Evolutionary conservation across 2,113 vertebrate species (phyloP).

Genomic region (Aythya baeri): DNA sequence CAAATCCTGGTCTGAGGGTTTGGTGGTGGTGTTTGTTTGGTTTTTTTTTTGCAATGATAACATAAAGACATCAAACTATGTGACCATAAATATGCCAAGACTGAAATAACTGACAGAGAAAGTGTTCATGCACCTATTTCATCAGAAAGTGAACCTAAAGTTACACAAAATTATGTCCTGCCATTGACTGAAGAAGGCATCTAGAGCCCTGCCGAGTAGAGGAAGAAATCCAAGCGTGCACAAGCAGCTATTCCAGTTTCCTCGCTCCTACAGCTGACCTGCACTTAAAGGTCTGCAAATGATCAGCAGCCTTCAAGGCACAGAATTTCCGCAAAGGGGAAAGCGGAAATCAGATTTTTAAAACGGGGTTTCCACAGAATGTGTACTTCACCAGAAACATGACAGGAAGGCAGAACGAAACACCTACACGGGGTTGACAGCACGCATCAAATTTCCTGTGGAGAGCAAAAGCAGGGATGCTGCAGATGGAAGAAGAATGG

Average conservation of each 20-base stretch:
- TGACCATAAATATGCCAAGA: neutral
- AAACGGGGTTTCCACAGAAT: neutral
- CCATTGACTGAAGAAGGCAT: neutral
- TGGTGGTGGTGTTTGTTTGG: too few relatives aligned
- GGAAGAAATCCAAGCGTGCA: neutral
- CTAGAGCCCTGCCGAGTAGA: neutral
- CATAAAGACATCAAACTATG: neutral
- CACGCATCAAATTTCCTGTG: neutral
- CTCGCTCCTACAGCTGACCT: neutral
- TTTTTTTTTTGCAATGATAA: neutral
- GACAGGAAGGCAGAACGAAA: neutral
- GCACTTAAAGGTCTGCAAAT: neutral
- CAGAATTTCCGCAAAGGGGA: neutral
- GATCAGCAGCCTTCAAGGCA: neutral
- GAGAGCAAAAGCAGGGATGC: neutral
- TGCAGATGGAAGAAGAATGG: neutral
- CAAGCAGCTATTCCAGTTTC: neutral
- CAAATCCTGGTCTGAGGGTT: neutral
- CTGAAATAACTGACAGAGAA: neutral
- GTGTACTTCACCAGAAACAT: neutral
- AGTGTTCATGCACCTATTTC: neutral
- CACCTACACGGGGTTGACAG: neutral
- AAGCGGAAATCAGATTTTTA: neutral
- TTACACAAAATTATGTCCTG: neutral
- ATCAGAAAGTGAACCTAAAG: neutral